phyloP scores from a whole-genome alignment of 2,113 vertebrate species.

The Amphilophus citrinellus region DNA sequence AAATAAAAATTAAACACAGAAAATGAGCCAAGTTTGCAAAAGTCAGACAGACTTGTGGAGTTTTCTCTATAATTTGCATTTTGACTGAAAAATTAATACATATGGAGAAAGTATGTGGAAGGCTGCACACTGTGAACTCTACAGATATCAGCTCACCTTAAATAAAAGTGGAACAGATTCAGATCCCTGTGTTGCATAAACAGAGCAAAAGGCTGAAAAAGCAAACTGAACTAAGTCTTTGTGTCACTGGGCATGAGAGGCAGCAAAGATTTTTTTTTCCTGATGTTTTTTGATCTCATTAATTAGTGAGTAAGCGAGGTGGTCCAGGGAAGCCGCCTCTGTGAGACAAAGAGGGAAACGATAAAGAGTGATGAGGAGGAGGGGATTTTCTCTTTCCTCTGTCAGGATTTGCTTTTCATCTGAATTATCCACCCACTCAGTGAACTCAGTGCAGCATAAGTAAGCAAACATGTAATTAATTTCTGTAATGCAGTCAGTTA shows the following conservation, averaged over 20 bases:
- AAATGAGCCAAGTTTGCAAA: background rate
- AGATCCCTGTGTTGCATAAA: background rate
- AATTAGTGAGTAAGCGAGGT: conserved; percentile 2
- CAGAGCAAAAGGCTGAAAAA: background rate
- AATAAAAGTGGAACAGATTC: background rate
- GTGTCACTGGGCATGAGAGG: too few species aligned
- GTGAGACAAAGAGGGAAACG: conserved; percentile 18
- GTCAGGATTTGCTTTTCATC: background rate
- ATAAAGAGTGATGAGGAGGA: conserved; percentile 46
- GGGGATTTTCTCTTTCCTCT: conserved; percentile 41
- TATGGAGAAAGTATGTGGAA: background rate
- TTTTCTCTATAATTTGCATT: background rate
- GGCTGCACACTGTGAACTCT: background rate
- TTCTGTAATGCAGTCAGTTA: conserved; percentile 55
- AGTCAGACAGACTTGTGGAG: background rate
- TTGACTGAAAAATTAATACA: background rate
- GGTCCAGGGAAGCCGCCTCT: conserved; percentile 8
- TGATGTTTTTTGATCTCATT: conserved; percentile 32
- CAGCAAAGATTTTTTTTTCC: background rate
- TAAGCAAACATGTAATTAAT: conserved; percentile 48
- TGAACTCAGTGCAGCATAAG: conserved; percentile 28
- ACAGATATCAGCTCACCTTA: background rate
- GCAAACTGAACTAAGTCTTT: background rate
- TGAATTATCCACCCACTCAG: conserved; percentile 49
- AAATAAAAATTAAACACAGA: background rate